These are phyloP conservation scores for Callipepla squamata DNA, from an alignment of 2,113 vertebrate species.

Conservation along the genomic window DNA sequence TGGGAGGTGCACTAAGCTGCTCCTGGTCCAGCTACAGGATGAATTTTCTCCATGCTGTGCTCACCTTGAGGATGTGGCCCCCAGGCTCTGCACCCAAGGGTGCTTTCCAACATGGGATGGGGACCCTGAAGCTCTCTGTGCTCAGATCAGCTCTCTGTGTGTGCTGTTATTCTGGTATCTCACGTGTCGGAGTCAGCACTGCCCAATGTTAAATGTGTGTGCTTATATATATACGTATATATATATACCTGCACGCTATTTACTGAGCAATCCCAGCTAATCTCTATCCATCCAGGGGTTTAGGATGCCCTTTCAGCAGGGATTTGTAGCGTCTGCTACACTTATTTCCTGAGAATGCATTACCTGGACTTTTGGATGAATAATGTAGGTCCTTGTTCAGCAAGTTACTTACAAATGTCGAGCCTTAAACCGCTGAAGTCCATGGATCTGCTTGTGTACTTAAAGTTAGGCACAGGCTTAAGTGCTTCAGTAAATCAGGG, in stretches of 20 bases:
- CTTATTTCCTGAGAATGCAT: slow-evolving; percentile 36
- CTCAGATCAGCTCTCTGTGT: no score
- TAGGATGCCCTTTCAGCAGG: slow-evolving; percentile 43
- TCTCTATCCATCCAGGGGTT: slow-evolving; percentile 22
- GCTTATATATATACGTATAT: neutral
- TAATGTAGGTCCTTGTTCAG: slow-evolving; percentile 59
- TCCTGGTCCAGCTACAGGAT: fast-evolving
- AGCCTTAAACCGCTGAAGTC: slow-evolving; percentile 42
- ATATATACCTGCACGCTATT: neutral
- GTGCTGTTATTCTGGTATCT: neutral
- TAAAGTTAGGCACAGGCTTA: slow-evolving; percentile 32
- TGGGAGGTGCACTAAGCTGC: neutral
- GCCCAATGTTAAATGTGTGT: neutral
- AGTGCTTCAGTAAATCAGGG: slow-evolving; percentile 56
- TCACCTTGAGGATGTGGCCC: neutral
- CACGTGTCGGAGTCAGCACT: neutral
- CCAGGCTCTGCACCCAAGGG: neutral
- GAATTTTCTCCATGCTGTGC: fast-evolving
- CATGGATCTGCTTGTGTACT: slow-evolving; percentile 25
- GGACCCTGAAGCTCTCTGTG: no score
- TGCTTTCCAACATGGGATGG: neutral
- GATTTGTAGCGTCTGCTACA: slow-evolving; percentile 37
- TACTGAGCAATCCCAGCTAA: slow-evolving; percentile 23
- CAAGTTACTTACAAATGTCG: slow-evolving; percentile 32
- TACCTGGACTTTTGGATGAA: neutral